Base-by-base conservation (phyloP, 2,113 vertebrate genomes). In the Brachirus orientalis region DNA sequence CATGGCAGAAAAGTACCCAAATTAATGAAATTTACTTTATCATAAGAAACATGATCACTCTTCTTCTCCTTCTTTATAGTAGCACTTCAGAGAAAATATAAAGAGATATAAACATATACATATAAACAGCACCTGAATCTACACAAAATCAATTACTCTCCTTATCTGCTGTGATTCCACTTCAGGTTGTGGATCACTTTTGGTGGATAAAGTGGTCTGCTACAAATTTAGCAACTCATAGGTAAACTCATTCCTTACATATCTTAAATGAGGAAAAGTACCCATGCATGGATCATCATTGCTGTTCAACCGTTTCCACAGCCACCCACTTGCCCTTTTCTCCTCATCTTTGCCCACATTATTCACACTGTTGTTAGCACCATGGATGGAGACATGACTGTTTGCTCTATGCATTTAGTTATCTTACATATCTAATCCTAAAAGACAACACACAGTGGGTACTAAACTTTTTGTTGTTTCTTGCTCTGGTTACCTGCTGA, bases 391-490 rank as follows among this genome's bases (percentile, higher is more conserved):
- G 64, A 58, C 78, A 55, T 73, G 75, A 54, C 51, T 75, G 80
- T 72, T 80, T 72, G 54, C 65, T 85, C 67, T n/a, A n/a, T n/a
- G n/a, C n/a, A n/a, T 90, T 80, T 54, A 60, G 36, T 71, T 64
- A 58, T 80, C 84, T 75, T 68, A 76, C 61, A 71, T 61, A 35
- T 69, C 38, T 50, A 78, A 87, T 86, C 69, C 45, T 61, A 22
- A 68, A 70, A 63, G 80, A 79, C 51, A 86, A 67, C 72, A 77
- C 80, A 72, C 79, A 77, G 63, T 75, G 72, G 78, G 75, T 56
- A 69, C 46, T 87, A 85, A 85, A 82, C 65, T 80, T 73, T 80
- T 66, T 67, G 40, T 67, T 10, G 5, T 82, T 69, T 75, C 72
- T 71, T 14, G 7, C 54, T 72, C 33, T 11, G 74, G 75, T 71